phyloP scores from a whole-genome alignment of 2,113 vertebrate species.

The Chaenocephalus aceratus region DNA sequence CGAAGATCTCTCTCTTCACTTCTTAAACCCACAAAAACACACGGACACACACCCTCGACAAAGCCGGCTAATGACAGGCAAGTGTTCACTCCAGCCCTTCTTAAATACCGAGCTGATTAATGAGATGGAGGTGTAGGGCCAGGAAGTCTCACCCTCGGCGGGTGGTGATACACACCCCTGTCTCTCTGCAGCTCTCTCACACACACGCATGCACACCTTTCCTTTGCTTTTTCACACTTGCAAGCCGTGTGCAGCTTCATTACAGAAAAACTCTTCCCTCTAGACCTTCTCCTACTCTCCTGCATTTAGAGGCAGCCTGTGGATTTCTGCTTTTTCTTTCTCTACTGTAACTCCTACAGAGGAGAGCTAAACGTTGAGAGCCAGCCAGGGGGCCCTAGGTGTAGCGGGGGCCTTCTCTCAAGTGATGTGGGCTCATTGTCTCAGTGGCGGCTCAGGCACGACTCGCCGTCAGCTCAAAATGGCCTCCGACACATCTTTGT shows the following conservation, averaged over 20 bases:
- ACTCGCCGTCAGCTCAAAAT: conserved; percentile 74
- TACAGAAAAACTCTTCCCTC: conserved; percentile 32
- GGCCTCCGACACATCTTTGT: conserved; percentile 77
- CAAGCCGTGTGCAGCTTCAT: conserved; percentile 47
- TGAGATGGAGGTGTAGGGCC: conserved; percentile 92
- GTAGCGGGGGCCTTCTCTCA: conserved; percentile 63
- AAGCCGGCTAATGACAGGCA: conserved; percentile 97
- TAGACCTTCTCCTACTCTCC: conserved; percentile 1
- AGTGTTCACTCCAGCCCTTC: conserved; percentile 94
- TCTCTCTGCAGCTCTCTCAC: conserved; percentile 37
- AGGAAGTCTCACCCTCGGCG: conserved; percentile 92
- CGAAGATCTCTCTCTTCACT: conserved; percentile 39
- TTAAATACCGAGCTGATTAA: conserved; percentile 98
- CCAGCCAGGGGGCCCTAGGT: conserved; percentile 58
- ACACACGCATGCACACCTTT: conserved; percentile 44
- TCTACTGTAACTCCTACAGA: conserved; percentile 52
- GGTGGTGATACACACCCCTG: conserved; percentile 60
- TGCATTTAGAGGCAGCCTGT: conserved; percentile 32
- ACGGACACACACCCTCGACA: conserved; percentile 80
- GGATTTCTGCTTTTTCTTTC: conserved; percentile 43
- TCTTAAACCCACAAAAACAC: conserved; percentile 60
- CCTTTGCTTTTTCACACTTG: conserved; percentile 57
- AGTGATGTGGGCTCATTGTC: conserved; percentile 79
- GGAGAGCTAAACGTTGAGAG: conserved; percentile 43
- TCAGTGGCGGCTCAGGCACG: conserved; percentile 72